Evolutionary conservation across 2,797 vertebrate species (phyloP).

Genomic region (Bradypodion pumilum): DNA sequence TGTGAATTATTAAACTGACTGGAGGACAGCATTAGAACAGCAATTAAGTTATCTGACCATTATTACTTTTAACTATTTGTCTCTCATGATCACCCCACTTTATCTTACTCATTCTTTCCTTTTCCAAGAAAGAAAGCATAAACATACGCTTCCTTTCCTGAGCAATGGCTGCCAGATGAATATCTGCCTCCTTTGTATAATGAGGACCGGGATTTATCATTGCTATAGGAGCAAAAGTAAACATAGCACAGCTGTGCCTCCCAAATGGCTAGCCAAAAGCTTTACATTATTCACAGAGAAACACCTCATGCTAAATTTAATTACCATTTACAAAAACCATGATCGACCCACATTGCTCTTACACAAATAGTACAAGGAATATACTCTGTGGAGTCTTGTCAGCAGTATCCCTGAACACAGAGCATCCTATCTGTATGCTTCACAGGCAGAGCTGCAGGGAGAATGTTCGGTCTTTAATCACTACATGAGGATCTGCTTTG

Average conservation of each 20-base stretch:
- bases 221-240: constrained; percentile 34
- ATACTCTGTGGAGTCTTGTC: constrained; percentile 23
- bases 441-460: background rate
- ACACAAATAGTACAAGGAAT: constrained; percentile 30
- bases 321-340: constrained; percentile 39
- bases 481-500: constrained; percentile 42
- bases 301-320: constrained; percentile 38
- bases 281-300: constrained; percentile 36
- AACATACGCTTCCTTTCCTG: constrained; percentile 12
- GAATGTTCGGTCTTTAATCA: background rate
- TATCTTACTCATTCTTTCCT: background rate
- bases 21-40: constrained; percentile 38
- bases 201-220: constrained; percentile 30
- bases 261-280: constrained; percentile 38
- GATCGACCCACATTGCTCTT: constrained; percentile 30
- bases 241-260: constrained; percentile 29
- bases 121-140: constrained; percentile 7
- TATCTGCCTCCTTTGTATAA: constrained; percentile 14
- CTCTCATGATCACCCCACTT: background rate
- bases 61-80: constrained; percentile 32
- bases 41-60: constrained; percentile 27
- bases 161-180: constrained; percentile 7
- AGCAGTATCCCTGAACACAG: constrained; percentile 12
- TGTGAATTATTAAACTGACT: constrained; percentile 29
- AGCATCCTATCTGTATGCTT: constrained; percentile 21